Percentiles rank a stretch among this genome's conserved stretches.
phyloP scores from a whole-genome alignment of 2,888 invertebrate genomes.

The Plagiodera versicolora region DNA sequence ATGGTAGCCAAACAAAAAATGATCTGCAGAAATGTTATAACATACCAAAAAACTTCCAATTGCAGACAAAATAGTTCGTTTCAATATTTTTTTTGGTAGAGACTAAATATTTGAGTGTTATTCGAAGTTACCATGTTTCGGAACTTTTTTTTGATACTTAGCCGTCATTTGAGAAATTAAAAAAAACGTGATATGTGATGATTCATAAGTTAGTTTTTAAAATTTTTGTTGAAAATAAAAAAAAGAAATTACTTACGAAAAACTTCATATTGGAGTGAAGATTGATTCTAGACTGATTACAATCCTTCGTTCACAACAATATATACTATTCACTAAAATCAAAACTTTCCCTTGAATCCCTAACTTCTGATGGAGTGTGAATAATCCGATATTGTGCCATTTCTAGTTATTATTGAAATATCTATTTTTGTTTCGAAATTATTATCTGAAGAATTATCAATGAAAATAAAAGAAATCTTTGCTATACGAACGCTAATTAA shows the following conservation, averaged over 20 bases:
- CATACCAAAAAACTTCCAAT: too few species aligned
- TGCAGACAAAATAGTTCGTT: too few species aligned
- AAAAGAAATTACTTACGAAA: conserved; percentile 34
- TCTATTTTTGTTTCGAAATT: conserved; percentile 8
- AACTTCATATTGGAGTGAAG: conserved; percentile 32
- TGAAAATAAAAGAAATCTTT: conserved; percentile 2
- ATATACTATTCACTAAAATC: conserved; percentile 23
- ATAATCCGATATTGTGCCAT: background rate
- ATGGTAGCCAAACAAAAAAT: conserved; percentile 11
- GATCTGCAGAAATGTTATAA: conserved; percentile 8
- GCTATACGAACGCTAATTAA: background rate
- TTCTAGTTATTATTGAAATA: background rate
- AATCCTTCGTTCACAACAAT: conserved; percentile 13
- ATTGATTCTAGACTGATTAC: conserved; percentile 9
- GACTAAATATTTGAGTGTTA: too few species aligned
- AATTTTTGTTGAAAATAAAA: background rate
- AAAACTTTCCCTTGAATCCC: conserved; percentile 30
- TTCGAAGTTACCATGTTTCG: too few species aligned
- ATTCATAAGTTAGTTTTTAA: too few species aligned
- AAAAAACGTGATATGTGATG: too few species aligned
- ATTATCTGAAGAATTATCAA: conserved; percentile 4
- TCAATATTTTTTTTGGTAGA: too few species aligned
- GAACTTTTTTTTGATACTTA: too few species aligned
- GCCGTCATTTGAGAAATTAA: too few species aligned
- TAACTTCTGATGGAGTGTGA: conserved; percentile 18